Evolutionary conservation across 2,888 invertebrate species (phyloP), one percentile per base, ranked within the genome.

Genomic region (Cephonodes hylas): DNA sequence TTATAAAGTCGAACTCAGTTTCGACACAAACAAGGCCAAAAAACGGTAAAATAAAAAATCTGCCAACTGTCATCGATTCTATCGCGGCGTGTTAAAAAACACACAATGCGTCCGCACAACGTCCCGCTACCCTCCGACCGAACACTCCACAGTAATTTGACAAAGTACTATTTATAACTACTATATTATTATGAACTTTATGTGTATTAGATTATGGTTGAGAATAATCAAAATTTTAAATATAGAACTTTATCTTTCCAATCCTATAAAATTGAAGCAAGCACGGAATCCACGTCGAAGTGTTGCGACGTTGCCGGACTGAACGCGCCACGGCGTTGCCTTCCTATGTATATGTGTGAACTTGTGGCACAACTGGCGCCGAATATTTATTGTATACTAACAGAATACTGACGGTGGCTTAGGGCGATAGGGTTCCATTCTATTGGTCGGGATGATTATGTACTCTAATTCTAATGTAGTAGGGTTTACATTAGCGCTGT

Each of bases 381-480:
- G 90, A 91, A 92, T 92, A 91, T 91, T 92, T 91, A 91, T 91
- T 91, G 91, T 91, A 91, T 91, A 91, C 90, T 89, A 90, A 91
- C 91, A 90, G 89, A 91, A 89, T 85, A 90, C 90, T 88, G 86
- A 82, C 86, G 79, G 75, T 67, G 74, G 83, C 75, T 89, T 84
- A 86, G 88, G 82, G 83, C 81, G 88, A 89, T 83, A 91, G 75
- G 77, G 91, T 89, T 86, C 88, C 80, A 87, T 80, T 77, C 65
- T 70, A 65, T 62, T 62, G 45, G 63, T 65, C 66, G 67, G 65
- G 63, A 66, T 71, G 70, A 72, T 76, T 77, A 63, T 81, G 71
- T 74, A 76, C 83, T 80, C 76, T 91, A 75, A 71, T 66, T 10
- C 2, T 4, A n/a, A 6, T 57, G 57, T 0, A 0, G 62, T 88